phyloP scores from a whole-genome alignment of 2,113 vertebrate species.

The Trogon melanurus region DNA sequence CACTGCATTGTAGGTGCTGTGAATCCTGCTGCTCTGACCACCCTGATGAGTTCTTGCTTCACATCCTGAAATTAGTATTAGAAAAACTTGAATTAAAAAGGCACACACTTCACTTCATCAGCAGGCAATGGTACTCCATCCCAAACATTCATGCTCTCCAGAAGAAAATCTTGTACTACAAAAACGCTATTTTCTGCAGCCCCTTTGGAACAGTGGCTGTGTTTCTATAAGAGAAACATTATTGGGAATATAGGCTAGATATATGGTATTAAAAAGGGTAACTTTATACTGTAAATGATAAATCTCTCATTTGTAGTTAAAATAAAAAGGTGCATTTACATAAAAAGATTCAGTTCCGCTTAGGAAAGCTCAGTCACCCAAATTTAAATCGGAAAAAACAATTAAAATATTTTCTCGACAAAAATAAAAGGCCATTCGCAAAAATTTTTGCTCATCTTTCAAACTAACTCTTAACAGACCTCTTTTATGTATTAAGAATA shows the following conservation, averaged over 20 bases:
- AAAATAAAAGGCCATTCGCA: background rate
- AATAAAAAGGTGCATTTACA: background rate
- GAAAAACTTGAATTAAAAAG: background rate
- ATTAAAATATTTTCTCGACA: background rate
- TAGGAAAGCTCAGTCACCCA: background rate
- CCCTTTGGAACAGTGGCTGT: background rate
- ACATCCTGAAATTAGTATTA: slow-evolving; percentile 82
- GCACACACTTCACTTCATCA: background rate
- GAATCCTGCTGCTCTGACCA: slow-evolving; percentile 93
- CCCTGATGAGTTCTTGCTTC: slow-evolving; percentile 88
- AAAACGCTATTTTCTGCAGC: background rate
- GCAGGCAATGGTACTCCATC: background rate
- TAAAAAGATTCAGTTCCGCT: background rate
- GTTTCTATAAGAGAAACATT: background rate
- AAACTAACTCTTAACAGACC: background rate
- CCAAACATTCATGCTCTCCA: background rate
- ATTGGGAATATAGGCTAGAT: background rate
- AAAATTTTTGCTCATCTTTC: background rate
- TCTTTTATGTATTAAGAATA: background rate
- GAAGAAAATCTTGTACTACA: background rate
- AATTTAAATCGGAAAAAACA: background rate
- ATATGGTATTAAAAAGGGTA: background rate
- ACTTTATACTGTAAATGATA: background rate
- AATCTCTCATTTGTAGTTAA: background rate
- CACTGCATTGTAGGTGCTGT: slow-evolving; percentile 26